Base-by-base conservation (phyloP, 1,140 invertebrate species). In the Pteromalus puparum region DNA sequence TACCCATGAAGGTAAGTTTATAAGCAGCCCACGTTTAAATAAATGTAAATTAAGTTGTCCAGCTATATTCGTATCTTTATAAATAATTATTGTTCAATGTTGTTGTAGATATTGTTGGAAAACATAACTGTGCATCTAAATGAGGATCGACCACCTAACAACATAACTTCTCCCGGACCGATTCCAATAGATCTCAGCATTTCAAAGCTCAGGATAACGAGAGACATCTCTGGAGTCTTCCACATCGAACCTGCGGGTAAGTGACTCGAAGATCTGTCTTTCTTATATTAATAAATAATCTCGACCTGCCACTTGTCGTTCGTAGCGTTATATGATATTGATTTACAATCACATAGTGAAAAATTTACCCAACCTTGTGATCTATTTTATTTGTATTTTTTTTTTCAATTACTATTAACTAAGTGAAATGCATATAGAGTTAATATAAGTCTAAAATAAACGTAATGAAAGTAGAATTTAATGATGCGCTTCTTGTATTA, bases 101-200 rank as follows among this genome's bases (percentile, higher is more conserved):
- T 65, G 4, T 91, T 93, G 12, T 91, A 96, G 96, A 93, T 96
- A 70, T 92, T 93, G 85, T 89, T 97, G 87, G 96, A 96, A 90
- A 96, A 96, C 88, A 93, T 96, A 61, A 93, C 93, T 83, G 89
- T 97, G 15, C 95, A 95, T 87, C 91, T 97, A 86, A 95, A 95
- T 86, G 97, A 98, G 92, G 97, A 98, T 93, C 94, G 97, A 83
- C 96, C 96, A 3, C 95, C 96, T 2, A 95, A 94, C 48, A 97
- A 97, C 88, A 96, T 97, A 87, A 97, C 96, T n/a, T 97, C 96
- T 4, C 96, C 97, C 9, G 96, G 96, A 0, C 95, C 96, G 2
- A 93, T 97, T 74, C 97, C 97, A 1, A 93, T 97, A n/a, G 95
- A 97, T 93, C 88, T 98, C 61, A 94, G 94, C 84, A 95, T 98